These are phyloP conservation scores for Aporophyla nigra DNA, from an alignment of 2,888 invertebrate species.

Conservation along the genomic window DNA sequence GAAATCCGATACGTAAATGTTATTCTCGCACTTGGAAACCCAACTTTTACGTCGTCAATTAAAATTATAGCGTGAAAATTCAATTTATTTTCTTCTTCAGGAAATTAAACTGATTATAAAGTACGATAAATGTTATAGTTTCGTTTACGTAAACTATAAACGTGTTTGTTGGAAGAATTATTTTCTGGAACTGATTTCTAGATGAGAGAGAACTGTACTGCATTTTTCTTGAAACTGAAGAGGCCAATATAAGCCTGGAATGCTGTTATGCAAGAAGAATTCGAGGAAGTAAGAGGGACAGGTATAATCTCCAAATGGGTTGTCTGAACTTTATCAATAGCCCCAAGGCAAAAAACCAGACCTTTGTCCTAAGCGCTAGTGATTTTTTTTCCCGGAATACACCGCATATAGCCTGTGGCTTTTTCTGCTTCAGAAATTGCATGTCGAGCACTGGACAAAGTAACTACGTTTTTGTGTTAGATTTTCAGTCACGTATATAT, in stretches of 20 bases:
- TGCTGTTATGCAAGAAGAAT: not conserved
- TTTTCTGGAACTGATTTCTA: constrained; percentile 13
- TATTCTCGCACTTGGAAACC: constrained; percentile 25
- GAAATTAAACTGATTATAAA: constrained; percentile 33
- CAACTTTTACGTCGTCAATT: constrained; percentile 16
- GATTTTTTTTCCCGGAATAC: constrained; percentile 2
- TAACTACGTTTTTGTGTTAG: constrained; percentile 1
- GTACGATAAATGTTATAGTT: constrained; percentile 8
- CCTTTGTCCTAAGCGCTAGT: constrained; percentile 14
- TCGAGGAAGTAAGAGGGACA: not conserved
- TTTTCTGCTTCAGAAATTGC: constrained; percentile 13
- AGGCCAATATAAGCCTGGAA: not conserved
- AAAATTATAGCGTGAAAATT: constrained; percentile 12
- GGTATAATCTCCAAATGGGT: not conserved
- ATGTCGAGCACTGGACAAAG: not conserved
- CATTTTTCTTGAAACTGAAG: not conserved
- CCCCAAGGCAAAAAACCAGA: not conserved
- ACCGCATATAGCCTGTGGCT: not conserved
- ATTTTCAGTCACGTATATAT: not conserved
- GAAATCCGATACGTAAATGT: constrained; percentile 50
- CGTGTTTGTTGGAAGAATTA: not conserved
- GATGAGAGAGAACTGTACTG: not conserved
- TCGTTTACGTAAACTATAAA: constrained; percentile 1
- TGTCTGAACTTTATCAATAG: not conserved
- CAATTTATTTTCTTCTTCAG: not conserved